Base-by-base conservation (phyloP, 2,888 invertebrate species). In the Heteromyza rotundicornis region DNA sequence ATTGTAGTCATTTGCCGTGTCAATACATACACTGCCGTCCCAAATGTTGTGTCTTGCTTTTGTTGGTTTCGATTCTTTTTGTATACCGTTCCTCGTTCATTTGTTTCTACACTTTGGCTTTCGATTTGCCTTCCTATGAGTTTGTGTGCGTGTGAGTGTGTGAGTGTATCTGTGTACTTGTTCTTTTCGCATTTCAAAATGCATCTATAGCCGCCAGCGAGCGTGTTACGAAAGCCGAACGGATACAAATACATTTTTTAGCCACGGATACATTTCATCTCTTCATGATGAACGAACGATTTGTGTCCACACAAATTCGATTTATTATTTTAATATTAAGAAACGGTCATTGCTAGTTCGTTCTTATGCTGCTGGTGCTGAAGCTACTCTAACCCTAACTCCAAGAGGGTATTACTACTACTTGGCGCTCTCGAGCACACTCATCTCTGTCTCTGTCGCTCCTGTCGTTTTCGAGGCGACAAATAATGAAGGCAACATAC, bases 1-100 rank as follows among this genome's bases (percentile, higher is more conserved):
- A 74, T 74, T 74, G 75, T 72, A 69, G 74, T 75, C 75, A 72
- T 75, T 75, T 74, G 68, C 71, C 70, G 57, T 51, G 51, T 51
- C 51, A 51, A 51, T 51, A 51, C 23, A 51, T 12, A 22, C 23
- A 47, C 51, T 2, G 8, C 23, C 27, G 27, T 27, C 27, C 27
- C 27, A 27, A 7, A 27, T 27, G 27, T 56, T 53, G 44, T 52
- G 57, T 27, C 52, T 53, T 57, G 53, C 36, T 23, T 51, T 14
- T 36, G 57, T 27, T 60, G 36, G 59, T 47, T 62, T 60, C 55
- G 63, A 61, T 69, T 61, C 70, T 68, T 66, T 64, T 64, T 66
- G 61, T 59, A 23, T 56, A 61, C 17, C 57, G 20, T 40, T 50
- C 40, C 60, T 57, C 52, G 50, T 64, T 65, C 54, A 61, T 56